These are phyloP conservation scores for Clytia hemisphaerica DNA, from an alignment of 30 jellyfish, hydroid and myxozoan species.

Conservation along the genomic window DNA sequence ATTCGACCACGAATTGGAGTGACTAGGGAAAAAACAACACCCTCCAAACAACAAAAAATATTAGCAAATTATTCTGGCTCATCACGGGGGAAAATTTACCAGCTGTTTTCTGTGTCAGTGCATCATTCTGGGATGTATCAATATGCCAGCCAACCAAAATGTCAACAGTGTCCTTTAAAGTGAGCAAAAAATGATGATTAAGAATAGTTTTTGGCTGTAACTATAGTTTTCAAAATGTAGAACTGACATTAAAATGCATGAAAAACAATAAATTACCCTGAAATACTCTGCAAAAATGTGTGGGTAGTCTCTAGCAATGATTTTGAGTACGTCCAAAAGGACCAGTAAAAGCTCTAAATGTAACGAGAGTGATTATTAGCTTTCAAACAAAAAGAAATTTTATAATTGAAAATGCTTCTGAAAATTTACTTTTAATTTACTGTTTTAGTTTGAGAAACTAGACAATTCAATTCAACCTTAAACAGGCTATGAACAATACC, in stretches of 20 bases:
- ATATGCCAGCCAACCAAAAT: slow-evolving; percentile 98
- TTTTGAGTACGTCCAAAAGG: slow-evolving; percentile 56
- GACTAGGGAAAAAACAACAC: no score
- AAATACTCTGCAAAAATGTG: slow-evolving; percentile 88
- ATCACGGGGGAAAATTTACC: slow-evolving; percentile 38
- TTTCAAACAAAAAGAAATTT: no score
- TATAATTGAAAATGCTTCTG: no score
- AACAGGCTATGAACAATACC: no score
- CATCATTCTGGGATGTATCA: slow-evolving; percentile 76
- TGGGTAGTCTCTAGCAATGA: slow-evolving; percentile 80
- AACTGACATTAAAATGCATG: background rate
- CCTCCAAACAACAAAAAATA: no score
- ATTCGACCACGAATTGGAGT: no score
- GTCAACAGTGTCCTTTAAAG: slow-evolving; percentile 75
- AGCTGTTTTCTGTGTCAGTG: slow-evolving; percentile 50
- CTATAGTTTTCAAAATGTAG: background rate
- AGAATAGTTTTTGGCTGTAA: background rate
- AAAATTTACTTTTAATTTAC: no score
- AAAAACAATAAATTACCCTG: slow-evolving; percentile 43
- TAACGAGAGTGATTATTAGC: background rate
- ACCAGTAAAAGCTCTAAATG: slow-evolving; percentile 68
- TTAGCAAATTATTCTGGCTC: no score
- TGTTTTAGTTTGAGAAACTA: no score
- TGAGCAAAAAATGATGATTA: background rate
- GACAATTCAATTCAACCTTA: no score